Base-by-base conservation (phyloP, 2,888 invertebrate genomes). In the Chromoteleia sp. region DNA sequence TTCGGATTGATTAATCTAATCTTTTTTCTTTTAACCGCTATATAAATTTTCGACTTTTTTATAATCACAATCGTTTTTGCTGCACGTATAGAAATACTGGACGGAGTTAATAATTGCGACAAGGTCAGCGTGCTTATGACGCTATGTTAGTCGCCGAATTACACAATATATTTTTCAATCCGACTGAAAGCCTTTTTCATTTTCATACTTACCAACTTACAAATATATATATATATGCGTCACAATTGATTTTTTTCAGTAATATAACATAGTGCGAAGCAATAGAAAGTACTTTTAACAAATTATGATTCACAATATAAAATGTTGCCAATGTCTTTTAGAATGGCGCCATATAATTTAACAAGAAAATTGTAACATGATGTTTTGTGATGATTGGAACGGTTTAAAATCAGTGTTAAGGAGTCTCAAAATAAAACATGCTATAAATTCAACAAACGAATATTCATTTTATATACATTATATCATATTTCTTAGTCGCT, bases 401-500 rank as follows among this genome's bases (percentile, higher is more conserved):
- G 17, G 29, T 30, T 54, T 30, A 33, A 54, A 33, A 33, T 30
- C 8, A 33, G 33, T 30, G 25, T 33, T 30, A 54, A 30, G 30
- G 15, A 33, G 6, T 33, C 33, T 14, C 39, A 0, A 5, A 17
- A 17, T 8, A 8, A 43, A 17, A 19, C 8, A 17, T 2, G 8
- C 17, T 8, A 30, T 15, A 12, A 61, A 52, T 52, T 8, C 12
- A 8, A 52, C 7, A 30, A 15, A 17, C 2, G 0, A 12, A n/a
- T 8, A 19, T 80, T 82, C 68, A 59, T 84, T 86, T 85, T 85
- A 73, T 86, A 86, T 75, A 67, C 77, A 74, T 83, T 71, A 65
- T 50, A 83, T 81, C 84, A 68, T 73, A 61, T 81, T 85, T 61
- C 71, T 76, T 74, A 83, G 41, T 81, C 82, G 73, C 81, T 86